Evolutionary conservation across 2,888 invertebrate genomes (phyloP).

Genomic region (Glaucopsyche alexis): DNA sequence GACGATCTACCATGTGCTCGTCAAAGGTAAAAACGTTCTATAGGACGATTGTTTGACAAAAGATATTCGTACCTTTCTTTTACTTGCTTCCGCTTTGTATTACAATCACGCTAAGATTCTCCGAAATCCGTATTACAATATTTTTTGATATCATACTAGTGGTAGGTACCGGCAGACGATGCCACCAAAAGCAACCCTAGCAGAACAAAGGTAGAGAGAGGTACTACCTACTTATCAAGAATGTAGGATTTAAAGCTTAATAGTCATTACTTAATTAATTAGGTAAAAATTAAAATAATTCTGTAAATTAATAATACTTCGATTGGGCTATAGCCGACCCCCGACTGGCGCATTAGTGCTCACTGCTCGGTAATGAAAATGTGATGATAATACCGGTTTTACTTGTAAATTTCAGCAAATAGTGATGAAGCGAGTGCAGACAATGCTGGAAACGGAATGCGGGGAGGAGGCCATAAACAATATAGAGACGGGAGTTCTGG

Average conservation of each 20-base stretch:
- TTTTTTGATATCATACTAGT: background rate
- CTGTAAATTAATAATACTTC: too few species aligned
- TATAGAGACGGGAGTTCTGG: slow-evolving; percentile 67
- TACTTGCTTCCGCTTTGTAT: background rate
- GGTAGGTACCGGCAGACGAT: too few species aligned
- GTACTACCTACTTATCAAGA: too few species aligned
- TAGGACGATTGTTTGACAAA: background rate
- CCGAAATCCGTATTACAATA: background rate
- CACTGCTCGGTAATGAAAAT: too few species aligned
- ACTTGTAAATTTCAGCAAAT: slow-evolving; percentile 55
- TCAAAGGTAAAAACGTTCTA: slow-evolving; percentile 78
- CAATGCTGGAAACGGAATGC: slow-evolving; percentile 76
- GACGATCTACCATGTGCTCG: slow-evolving; percentile 86
- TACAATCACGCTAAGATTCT: background rate
- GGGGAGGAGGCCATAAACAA: slow-evolving; percentile 76
- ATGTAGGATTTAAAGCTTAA: too few species aligned
- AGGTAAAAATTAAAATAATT: too few species aligned
- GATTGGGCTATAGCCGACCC: too few species aligned
- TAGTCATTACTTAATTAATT: too few species aligned
- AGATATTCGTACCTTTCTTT: background rate
- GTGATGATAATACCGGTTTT: too few species aligned
- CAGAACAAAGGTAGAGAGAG: too few species aligned
- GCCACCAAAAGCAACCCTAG: too few species aligned
- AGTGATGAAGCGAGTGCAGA: slow-evolving; percentile 69
- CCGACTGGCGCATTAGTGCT: too few species aligned